Evolutionary conservation across 2,113 vertebrate species (phyloP).

Genomic region (Spermophilus dauricus): DNA sequence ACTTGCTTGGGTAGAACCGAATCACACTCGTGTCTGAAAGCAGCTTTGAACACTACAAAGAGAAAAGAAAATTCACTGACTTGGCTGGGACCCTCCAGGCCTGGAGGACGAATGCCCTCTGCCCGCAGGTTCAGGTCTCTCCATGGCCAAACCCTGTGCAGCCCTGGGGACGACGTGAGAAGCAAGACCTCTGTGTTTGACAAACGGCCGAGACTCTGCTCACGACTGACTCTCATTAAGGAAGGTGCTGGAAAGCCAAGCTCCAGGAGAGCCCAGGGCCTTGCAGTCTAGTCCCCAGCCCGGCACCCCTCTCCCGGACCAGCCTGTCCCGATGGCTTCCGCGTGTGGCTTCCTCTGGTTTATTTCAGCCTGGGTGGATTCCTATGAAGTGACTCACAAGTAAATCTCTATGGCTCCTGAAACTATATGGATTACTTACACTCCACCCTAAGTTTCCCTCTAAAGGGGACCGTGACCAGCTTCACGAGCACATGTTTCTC

Average conservation of each 20-base stretch:
- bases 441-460: not conserved
- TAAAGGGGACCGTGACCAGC: not conserved
- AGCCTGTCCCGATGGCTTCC: not conserved
- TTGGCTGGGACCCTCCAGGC: not conserved
- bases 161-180: accelerated
- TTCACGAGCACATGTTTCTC: not conserved
- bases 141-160: not conserved
- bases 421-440: not conserved
- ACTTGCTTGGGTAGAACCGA: conserved; percentile 99
- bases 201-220: not conserved
- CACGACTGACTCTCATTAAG: not conserved
- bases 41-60: conserved; percentile 97
- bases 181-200: not conserved
- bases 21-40: conserved; percentile 98
- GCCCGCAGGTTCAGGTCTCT: no score
- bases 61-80: conserved; percentile 46
- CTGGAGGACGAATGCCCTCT: not conserved
- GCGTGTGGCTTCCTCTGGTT: not conserved
- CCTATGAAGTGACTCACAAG: not conserved
- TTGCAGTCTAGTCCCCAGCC: not conserved
- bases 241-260: not conserved
- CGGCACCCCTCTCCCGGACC: not conserved
- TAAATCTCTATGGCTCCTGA: not conserved
- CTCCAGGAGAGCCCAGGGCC: not conserved
- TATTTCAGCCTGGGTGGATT: not conserved